These are phyloP conservation scores for Mesoclemmys tuberculata DNA, from an alignment of 2,113 vertebrate genomes.

Conservation along the genomic window DNA sequence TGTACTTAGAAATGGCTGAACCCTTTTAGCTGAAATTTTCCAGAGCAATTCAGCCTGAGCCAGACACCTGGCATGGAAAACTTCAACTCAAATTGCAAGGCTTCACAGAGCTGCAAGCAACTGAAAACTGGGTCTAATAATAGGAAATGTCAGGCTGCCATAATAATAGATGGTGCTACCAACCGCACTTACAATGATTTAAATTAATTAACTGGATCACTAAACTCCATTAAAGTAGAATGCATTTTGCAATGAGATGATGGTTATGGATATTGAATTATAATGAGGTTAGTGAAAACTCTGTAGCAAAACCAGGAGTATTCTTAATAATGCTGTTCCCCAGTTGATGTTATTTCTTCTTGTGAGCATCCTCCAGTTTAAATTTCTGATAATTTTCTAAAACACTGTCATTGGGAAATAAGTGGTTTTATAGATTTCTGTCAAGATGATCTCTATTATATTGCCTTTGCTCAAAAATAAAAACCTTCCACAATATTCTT, in stretches of 20 bases:
- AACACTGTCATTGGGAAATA: too few relatives aligned
- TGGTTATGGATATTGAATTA: too few relatives aligned
- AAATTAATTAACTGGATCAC: not conserved
- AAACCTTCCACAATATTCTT: not conserved
- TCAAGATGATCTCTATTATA: not conserved
- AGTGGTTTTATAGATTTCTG: not conserved
- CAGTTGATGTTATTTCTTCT: not conserved
- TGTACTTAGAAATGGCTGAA: not conserved
- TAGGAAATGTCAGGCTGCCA: not conserved
- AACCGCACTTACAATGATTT: not conserved
- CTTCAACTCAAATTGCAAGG: not conserved
- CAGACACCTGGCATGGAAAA: not conserved
- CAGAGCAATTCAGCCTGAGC: not conserved
- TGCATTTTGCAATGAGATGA: not conserved
- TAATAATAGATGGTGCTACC: not conserved
- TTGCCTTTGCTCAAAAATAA: not conserved
- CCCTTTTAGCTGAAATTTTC: not conserved
- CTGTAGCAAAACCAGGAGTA: too few relatives aligned
- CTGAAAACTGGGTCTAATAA: not conserved
- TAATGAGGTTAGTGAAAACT: too few relatives aligned
- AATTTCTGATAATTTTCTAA: too few relatives aligned
- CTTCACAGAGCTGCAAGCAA: not conserved
- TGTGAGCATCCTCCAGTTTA: not conserved
- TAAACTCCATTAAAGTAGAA: not conserved
- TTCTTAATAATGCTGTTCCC: not conserved